A percentile compares a stretch with the other conserved stretches of the same genome.
Evolutionary conservation across 2,888 invertebrate species (phyloP).

Genomic region (Coecobrya sp.): DNA sequence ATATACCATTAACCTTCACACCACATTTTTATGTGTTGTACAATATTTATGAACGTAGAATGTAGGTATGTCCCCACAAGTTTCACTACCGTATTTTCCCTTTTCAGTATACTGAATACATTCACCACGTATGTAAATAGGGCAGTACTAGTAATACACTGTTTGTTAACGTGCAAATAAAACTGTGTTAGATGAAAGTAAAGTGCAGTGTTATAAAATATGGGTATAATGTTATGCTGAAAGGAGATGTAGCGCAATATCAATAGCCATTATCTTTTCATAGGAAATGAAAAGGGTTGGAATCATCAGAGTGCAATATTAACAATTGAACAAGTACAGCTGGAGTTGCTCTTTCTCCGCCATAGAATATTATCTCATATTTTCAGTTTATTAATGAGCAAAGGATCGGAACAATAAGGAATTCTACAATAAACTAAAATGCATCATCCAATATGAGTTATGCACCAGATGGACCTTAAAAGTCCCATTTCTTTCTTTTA

Average conservation of each 20-base stretch:
- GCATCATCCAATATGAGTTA: background rate
- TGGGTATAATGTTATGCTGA: background rate
- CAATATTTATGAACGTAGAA: no score
- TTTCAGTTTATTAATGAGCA: background rate
- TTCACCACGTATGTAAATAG: no score
- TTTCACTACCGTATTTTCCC: no score
- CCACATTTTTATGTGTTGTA: background rate
- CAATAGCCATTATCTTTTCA: background rate
- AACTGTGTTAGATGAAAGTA: background rate
- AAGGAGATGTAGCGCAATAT: background rate
- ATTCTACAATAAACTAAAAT: background rate
- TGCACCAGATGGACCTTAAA: background rate
- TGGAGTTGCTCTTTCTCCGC: background rate
- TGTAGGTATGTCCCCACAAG: no score
- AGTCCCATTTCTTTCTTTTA: no score
- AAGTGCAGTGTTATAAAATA: background rate
- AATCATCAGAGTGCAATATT: no score
- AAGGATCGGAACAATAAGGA: background rate
- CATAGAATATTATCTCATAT: background rate
- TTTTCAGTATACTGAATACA: no score
- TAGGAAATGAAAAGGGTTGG: background rate
- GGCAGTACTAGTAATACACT: no score
- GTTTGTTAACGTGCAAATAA: slow-evolving; percentile 26
- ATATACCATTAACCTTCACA: slow-evolving; percentile 47
- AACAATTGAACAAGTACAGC: no score